Evolutionary conservation across 2,888 invertebrate species (phyloP).

Genomic region (Acanthopleura granulata): DNA sequence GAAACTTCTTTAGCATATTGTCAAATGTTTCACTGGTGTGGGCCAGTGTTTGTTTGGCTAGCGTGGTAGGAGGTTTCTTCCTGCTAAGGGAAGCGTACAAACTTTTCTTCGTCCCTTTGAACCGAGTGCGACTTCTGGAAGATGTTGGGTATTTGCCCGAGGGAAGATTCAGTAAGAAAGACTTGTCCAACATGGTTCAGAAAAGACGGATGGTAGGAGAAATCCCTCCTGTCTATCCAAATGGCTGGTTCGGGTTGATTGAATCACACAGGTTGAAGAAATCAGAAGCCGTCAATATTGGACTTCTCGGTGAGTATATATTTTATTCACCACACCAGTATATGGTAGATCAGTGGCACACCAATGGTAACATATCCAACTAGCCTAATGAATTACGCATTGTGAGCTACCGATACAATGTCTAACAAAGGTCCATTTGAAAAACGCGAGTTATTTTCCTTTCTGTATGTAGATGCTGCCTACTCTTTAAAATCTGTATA

Average conservation of each 20-base stretch:
- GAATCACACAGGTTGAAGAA: slow-evolving; percentile 77
- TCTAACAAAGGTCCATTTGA: too few species aligned
- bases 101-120: slow-evolving; percentile 52
- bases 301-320: slow-evolving; percentile 77
- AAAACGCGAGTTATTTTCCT: too few species aligned
- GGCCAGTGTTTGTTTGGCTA: background rate
- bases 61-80: background rate
- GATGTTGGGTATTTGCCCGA: slow-evolving; percentile 63
- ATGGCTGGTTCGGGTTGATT: slow-evolving; percentile 87
- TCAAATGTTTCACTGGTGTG: background rate
- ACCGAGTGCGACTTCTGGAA: slow-evolving; percentile 57
- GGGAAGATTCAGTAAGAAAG: slow-evolving; percentile 51
- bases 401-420: too few species aligned
- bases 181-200: slow-evolving; percentile 59
- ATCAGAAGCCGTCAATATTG: slow-evolving; percentile 54
- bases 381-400: too few species aligned
- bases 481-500: too few species aligned
- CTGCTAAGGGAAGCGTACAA: slow-evolving; percentile 34
- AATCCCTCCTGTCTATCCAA: slow-evolving; percentile 87
- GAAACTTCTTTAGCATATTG: background rate
- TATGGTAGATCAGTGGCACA: background rate
- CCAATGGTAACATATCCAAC: too few species aligned
- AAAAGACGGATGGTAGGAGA: slow-evolving; percentile 75
- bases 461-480: too few species aligned
- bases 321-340: slow-evolving; percentile 14